Evolutionary conservation across 2,113 vertebrate genomes (phyloP).

Genomic region (Azemiops feae): DNA sequence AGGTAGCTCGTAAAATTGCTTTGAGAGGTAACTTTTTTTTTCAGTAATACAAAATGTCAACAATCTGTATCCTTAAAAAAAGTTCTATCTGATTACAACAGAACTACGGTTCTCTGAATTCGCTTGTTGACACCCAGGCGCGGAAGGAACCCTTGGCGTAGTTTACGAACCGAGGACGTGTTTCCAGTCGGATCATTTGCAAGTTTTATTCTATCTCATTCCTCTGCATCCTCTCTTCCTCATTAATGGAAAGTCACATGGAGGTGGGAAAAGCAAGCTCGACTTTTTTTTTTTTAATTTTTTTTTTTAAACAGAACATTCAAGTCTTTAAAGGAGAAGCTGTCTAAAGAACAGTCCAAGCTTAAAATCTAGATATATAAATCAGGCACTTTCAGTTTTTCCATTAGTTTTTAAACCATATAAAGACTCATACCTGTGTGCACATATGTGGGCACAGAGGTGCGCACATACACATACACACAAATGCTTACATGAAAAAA

Average conservation of each 20-base stretch:
- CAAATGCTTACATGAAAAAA: slow-evolving; percentile 41
- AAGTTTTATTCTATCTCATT: slow-evolving; percentile 37
- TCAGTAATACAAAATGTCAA: slow-evolving; percentile 66
- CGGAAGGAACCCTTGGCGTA: slow-evolving; percentile 55
- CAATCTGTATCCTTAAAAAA: slow-evolving; percentile 39
- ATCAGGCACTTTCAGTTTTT: slow-evolving; percentile 98
- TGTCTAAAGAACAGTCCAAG: slow-evolving; percentile 83
- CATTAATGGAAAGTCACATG: slow-evolving; percentile 64
- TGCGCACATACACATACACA: slow-evolving; percentile 15
- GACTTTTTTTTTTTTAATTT: slow-evolving; percentile 60
- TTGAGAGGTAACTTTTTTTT: slow-evolving; percentile 70
- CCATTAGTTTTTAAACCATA: slow-evolving; percentile 81
- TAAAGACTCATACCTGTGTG: slow-evolving; percentile 60
- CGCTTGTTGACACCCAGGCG: slow-evolving; percentile 53
- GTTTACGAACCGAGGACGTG: slow-evolving; percentile 13
- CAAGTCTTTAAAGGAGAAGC: slow-evolving; percentile 93
- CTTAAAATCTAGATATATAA: slow-evolving; percentile 83
- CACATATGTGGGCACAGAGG: slow-evolving; percentile 17
- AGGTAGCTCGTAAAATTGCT: slow-evolving; percentile 49
- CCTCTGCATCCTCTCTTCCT: slow-evolving; percentile 34
- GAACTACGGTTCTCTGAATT: slow-evolving; percentile 33
- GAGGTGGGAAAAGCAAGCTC: slow-evolving; percentile 87
- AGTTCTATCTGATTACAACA: slow-evolving; percentile 50
- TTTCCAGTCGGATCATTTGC: slow-evolving; percentile 21
- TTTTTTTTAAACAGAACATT: slow-evolving; percentile 85